Percentiles rank a stretch among this genome's conserved stretches.
phyloP scores from a whole-genome alignment of 2,113 vertebrate genomes.

The Scytalopus superciliaris region DNA sequence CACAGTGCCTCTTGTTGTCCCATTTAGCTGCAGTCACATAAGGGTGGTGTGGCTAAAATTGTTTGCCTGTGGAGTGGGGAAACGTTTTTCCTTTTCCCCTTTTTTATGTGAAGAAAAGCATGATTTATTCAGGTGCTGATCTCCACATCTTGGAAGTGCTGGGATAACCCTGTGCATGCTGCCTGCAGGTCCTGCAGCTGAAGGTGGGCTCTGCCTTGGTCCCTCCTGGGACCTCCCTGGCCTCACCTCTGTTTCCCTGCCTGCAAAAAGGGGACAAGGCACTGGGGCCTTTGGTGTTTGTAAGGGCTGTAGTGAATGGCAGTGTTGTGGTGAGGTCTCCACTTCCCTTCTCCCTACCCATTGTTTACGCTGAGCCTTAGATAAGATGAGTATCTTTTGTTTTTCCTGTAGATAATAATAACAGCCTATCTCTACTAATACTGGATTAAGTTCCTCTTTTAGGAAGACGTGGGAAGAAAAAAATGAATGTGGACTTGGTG shows the following conservation, averaged over 20 bases:
- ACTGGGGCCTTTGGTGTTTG: neutral
- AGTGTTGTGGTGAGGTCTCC: rapidly evolving
- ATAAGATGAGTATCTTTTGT: conserved; percentile 41
- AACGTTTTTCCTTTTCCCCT: neutral
- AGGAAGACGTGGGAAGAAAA: neutral
- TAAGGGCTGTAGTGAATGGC: neutral
- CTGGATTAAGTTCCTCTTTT: neutral
- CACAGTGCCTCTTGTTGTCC: neutral
- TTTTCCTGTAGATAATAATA: conserved; percentile 51
- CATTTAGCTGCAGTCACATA: neutral
- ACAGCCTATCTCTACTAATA: neutral
- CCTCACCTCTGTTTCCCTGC: neutral
- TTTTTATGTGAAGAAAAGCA: neutral
- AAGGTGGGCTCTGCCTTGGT: neutral
- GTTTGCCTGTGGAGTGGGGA: neutral
- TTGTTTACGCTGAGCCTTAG: neutral
- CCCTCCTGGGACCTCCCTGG: neutral
- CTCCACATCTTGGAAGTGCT: rapidly evolving
- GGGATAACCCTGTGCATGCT: neutral
- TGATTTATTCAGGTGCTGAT: neutral
- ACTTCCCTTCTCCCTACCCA: neutral
- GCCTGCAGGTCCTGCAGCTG: neutral
- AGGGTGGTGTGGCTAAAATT: neutral
- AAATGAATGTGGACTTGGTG: neutral
- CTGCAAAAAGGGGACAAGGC: neutral